Evolutionary conservation across 2,113 vertebrate genomes (phyloP).

Genomic region (Serinus canaria): DNA sequence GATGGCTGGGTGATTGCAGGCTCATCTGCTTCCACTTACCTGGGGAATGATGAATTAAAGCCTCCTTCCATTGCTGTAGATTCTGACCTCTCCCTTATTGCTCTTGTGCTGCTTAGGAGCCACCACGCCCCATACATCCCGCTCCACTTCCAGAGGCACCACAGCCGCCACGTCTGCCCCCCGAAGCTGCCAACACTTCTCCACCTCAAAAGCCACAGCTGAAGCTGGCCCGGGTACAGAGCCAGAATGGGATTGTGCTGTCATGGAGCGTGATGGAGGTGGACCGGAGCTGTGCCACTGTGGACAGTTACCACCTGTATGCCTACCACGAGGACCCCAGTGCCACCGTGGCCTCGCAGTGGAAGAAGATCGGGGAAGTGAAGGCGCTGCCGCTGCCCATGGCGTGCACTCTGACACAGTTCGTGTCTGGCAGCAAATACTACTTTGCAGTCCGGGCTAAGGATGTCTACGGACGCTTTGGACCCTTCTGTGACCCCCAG

Average conservation of each 20-base stretch:
- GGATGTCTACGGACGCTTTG: constrained; percentile 94
- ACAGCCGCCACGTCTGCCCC: constrained; percentile 81
- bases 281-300: constrained; percentile 87
- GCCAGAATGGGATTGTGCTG: constrained; percentile 94
- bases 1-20: not conserved
- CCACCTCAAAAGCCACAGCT: constrained; percentile 84
- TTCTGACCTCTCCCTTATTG: not conserved
- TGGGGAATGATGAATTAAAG: not conserved
- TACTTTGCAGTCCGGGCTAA: constrained; percentile 96
- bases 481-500: constrained; percentile 96
- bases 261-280: constrained; percentile 96
- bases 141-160: constrained; percentile 79
- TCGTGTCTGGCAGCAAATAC: constrained; percentile 96
- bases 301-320: constrained; percentile 97
- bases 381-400: constrained; percentile 95
- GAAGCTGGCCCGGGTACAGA: constrained; percentile 88
- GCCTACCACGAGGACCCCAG: constrained; percentile 86
- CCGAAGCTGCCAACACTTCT: constrained; percentile 86
- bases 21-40: not conserved
- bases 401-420: constrained; percentile 98
- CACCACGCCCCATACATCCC: constrained; percentile 76
- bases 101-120: constrained; percentile 60
- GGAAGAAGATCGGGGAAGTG: constrained; percentile 98
- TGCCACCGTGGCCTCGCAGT: constrained; percentile 82
- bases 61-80: not conserved